Evolutionary conservation across 2,888 invertebrate genomes (phyloP).

Genomic region (Eupithecia abbreviata): DNA sequence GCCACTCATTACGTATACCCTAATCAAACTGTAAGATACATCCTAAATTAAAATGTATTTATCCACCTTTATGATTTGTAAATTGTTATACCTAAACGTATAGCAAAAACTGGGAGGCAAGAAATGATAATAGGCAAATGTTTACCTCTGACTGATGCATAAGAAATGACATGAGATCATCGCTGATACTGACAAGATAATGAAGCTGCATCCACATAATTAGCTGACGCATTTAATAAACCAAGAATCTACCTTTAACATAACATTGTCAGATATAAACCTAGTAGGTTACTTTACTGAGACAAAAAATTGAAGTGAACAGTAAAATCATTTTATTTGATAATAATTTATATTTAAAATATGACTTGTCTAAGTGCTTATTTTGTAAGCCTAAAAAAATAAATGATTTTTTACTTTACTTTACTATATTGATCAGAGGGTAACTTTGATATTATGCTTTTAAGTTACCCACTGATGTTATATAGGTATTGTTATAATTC

Average conservation of each 20-base stretch:
- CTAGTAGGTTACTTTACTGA: background rate
- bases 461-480: too few relatives aligned
- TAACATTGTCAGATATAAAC: background rate
- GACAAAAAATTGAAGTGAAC: too few relatives aligned
- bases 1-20: background rate
- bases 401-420: too few relatives aligned
- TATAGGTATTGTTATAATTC: too few relatives aligned
- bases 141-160: background rate
- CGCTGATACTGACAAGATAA: background rate
- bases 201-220: background rate
- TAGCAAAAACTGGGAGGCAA: constrained; percentile 10
- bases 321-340: too few relatives aligned
- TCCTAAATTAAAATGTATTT: background rate
- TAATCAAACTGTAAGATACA: background rate
- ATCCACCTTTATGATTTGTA: background rate
- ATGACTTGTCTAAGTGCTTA: too few relatives aligned
- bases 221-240: background rate
- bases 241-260: background rate
- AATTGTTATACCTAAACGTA: background rate
- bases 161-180: constrained; percentile 4
- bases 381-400: too few relatives aligned
- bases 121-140: constrained; percentile 1
- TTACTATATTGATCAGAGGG: background rate
- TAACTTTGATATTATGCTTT: background rate
- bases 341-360: too few relatives aligned